Percentiles rank a stretch among this genome's conserved stretches.
Evolutionary conservation across 2,113 vertebrate genomes (phyloP).

Genomic region (Corvus moneduloides): DNA sequence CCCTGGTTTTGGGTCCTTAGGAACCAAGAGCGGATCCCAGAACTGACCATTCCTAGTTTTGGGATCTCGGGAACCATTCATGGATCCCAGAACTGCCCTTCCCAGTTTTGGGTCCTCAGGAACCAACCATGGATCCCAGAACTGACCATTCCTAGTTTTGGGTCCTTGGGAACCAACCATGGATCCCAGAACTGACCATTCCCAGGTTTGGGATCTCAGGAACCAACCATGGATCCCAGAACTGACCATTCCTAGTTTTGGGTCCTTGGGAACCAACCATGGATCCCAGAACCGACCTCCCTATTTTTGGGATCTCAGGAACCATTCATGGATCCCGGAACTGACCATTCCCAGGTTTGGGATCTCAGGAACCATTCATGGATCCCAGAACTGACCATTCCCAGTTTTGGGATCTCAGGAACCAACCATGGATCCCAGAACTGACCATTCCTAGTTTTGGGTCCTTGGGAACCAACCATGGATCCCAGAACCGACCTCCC

Average conservation of each 20-base stretch:
- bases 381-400: not conserved
- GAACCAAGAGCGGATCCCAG: too few species aligned
- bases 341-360: too few species aligned
- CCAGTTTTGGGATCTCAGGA: too few species aligned
- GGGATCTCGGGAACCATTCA: too few species aligned
- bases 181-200: not conserved
- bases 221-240: too few species aligned
- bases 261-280: not conserved
- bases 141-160: not conserved
- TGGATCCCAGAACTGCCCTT: too few species aligned
- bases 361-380: too few species aligned
- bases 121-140: rapidly evolving
- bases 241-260: not conserved
- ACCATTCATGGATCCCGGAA: too few species aligned
- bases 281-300: not conserved
- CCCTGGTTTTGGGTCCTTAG: not conserved
- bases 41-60: not conserved
- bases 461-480: rapidly evolving
- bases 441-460: not conserved
- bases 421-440: not conserved
- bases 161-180: not conserved
- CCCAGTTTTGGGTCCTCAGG: not conserved
- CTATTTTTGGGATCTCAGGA: not conserved
- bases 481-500: too few species aligned
- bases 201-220: too few species aligned